Conservation (phyloP, 2,797 vertebrate species). For the Enteromius mattozi region DNA sequence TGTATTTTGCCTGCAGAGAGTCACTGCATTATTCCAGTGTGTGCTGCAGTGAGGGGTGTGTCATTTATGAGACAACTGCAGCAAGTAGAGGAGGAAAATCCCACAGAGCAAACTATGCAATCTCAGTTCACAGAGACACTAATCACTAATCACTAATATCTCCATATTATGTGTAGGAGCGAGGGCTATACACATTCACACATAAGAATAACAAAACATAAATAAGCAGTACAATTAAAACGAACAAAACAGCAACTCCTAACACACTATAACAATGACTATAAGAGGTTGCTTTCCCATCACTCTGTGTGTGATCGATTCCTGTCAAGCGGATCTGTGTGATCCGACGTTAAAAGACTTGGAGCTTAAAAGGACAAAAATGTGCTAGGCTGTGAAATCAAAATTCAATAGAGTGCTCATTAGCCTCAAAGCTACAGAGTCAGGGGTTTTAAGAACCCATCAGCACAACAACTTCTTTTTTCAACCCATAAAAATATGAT, state of each 20-base stretch:
- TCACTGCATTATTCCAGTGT: constrained; percentile 16
- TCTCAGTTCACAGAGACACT: neutral
- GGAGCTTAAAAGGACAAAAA: constrained; percentile 74
- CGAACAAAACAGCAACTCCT: neutral
- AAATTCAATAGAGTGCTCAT: constrained; percentile 72
- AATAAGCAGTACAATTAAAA: neutral
- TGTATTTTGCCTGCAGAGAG: neutral
- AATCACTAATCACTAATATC: neutral
- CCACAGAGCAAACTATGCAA: neutral
- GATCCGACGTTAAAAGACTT: constrained; percentile 60
- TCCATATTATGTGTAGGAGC: neutral
- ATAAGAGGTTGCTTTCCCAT: constrained; percentile 55
- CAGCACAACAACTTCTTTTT: constrained; percentile 42
- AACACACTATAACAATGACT: constrained; percentile 12
- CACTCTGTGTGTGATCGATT: constrained; percentile 64
- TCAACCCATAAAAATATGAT: constrained; percentile 66
- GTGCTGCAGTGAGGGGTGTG: constrained; percentile 30
- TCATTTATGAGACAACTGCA: constrained; percentile 24
- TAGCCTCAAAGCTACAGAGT: constrained; percentile 71
- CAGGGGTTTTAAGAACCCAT: constrained; percentile 63
- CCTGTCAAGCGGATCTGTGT: constrained; percentile 32
- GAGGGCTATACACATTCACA: neutral
- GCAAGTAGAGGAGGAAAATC: neutral
- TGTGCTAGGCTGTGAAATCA: constrained; percentile 67
- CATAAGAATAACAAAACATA: neutral